Evolutionary conservation across 1,140 invertebrate species (phyloP).

Genomic region (Drosophila pallidifrons): DNA sequence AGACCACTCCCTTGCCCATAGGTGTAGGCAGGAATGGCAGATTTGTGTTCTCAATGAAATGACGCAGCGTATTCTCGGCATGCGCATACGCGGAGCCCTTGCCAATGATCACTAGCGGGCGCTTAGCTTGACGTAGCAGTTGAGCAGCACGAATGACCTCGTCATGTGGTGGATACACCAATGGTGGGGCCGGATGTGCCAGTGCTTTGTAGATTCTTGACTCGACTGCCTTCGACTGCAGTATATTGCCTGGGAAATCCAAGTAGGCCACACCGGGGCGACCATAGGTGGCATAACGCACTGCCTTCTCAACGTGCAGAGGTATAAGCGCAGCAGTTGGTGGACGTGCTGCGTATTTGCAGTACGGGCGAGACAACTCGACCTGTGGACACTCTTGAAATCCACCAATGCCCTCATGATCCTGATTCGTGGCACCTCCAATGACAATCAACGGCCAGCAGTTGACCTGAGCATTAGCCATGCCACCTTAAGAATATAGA

Average conservation of each 20-base stretch:
- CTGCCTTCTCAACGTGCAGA: constrained; percentile 96
- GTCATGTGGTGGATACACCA: constrained; percentile 88
- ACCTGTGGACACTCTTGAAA: constrained; percentile 98
- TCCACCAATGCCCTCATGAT: constrained; percentile 97
- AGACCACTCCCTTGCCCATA: constrained; percentile 98
- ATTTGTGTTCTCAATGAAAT: constrained; percentile 89
- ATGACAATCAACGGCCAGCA: constrained; percentile 97
- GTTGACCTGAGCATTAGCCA: constrained; percentile 98
- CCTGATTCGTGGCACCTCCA: constrained; percentile 94
- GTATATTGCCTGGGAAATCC: constrained; percentile 94
- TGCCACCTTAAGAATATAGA: constrained; percentile 87
- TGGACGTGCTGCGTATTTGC: constrained; percentile 96
- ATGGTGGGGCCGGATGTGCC: constrained; percentile 87
- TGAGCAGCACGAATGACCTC: constrained; percentile 89
- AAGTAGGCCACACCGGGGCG: constrained; percentile 95
- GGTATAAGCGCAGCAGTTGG: constrained; percentile 93
- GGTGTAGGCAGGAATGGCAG: constrained; percentile 97
- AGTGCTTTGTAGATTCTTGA: constrained; percentile 80
- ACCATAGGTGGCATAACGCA: constrained; percentile 93
- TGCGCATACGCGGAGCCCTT: constrained; percentile 95
- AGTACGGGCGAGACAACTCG: constrained; percentile 92
- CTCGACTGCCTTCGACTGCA: constrained; percentile 86
- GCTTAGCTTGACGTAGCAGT: constrained; percentile 89
- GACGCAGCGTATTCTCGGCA: constrained; percentile 90
- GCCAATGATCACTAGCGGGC: constrained; percentile 95